Conservation (phyloP, 2,888 invertebrate genomes). For the Cosmopolites sordidus region DNA sequence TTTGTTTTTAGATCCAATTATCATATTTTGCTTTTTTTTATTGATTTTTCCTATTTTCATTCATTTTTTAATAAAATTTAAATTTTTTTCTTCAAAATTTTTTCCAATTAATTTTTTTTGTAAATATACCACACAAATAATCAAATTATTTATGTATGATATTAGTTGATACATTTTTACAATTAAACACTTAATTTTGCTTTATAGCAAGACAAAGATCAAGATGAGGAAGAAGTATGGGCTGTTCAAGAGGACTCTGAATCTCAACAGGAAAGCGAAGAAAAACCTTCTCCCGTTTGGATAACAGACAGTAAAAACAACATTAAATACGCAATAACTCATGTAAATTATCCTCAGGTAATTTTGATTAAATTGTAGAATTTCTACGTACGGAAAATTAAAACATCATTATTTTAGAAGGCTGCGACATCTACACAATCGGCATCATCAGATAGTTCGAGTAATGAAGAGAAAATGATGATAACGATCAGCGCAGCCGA, state of each 20-base stretch:
- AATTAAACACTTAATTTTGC: no score
- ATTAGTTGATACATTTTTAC: no score
- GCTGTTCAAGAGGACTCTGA: constrained; percentile 33
- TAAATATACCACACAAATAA: no score
- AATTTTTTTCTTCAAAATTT: no score
- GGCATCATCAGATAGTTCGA: constrained; percentile 64
- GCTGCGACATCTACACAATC: constrained; percentile 71
- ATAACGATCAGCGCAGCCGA: constrained; percentile 64
- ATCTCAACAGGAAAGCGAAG: constrained; percentile 25
- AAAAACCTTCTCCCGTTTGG: constrained; percentile 44
- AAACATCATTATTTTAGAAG: no score
- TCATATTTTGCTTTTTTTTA: no score
- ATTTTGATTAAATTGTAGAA: constrained; percentile 1
- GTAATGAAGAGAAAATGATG: constrained; percentile 74
- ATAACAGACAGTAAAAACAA: constrained; percentile 45
- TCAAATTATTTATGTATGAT: no score
- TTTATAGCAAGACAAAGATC: constrained; percentile 28
- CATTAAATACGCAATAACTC: constrained; percentile 48
- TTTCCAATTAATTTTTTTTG: no score
- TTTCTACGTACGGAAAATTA: not conserved
- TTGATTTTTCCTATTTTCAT: no score
- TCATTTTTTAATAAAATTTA: no score
- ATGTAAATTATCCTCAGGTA: constrained; percentile 50
- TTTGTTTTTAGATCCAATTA: no score
- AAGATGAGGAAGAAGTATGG: constrained; percentile 33